Base-by-base conservation (phyloP, 1,140 invertebrate genomes). In the Sipha flava region DNA sequence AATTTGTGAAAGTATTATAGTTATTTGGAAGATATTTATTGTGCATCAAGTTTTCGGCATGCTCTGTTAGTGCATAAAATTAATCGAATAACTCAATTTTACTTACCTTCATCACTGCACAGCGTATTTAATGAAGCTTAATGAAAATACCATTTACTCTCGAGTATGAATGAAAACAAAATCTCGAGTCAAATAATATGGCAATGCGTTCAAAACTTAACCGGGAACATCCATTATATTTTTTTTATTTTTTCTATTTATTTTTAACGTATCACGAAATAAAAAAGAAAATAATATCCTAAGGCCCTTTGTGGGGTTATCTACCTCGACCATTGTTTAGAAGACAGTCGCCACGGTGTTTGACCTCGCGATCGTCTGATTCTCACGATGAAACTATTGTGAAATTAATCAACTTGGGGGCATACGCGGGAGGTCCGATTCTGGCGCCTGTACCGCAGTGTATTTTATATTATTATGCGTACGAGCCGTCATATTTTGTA, bases 321-420 rank as follows among this genome's bases (percentile, higher is more conserved):
- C 31, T 21, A 54, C 72, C 72, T 75, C 72, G 52, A 40, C 37
- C 47, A 75, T 75, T 75, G 52, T 75, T 75, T 40, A 37, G 72
- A 37, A 14, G n/a, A n/a, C n/a, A 52, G 21, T 45, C 31, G 2
- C 49, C 18, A 29, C 49, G 49, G 31, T 75, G 26, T 12, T 4
- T 29, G 72, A 57, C 72, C 72, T 75, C 72, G 49, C 37, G 7
- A 29, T 57, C 26, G 5, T 40, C 52, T 14, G 29, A 23, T 75
- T 75, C 72, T 75, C 72, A 75, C 72, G 49, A 54, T 75, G 49
- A 45, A 23, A 21, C 72, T 26, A 75, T 75, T 57, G 72, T 75
- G 47, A 54, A 45, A 40, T 40, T 34, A 57, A 75, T 75, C 49
- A 37, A 73, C n/a, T n/a, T n/a, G 18, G 18, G 18, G 31, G 29